phyloP scores from a whole-genome alignment of 2,797 vertebrate genomes.

The Otus scops region DNA sequence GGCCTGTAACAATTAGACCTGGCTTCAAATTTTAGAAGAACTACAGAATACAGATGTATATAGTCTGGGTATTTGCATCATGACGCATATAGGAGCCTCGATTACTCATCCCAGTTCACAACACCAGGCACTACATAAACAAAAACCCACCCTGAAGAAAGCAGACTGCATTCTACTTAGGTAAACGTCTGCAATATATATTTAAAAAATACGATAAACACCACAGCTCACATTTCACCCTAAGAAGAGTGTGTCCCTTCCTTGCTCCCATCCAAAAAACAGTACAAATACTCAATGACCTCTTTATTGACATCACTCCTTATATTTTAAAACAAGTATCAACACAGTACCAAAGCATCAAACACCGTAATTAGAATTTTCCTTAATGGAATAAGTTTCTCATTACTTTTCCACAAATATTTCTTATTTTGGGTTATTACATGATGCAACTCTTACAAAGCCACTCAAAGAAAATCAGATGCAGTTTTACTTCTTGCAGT shows the following conservation, averaged over 20 bases:
- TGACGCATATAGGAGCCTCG: neutral
- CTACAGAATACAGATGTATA: neutral
- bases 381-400: neutral
- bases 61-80: slow-evolving; percentile 30
- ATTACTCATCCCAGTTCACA: neutral
- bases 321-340: neutral
- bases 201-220: neutral
- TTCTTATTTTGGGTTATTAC: neutral
- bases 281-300: neutral
- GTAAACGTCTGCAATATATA: neutral
- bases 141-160: slow-evolving; percentile 12
- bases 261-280: neutral
- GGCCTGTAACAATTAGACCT: neutral
- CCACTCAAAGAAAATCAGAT: neutral
- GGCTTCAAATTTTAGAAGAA: slow-evolving; percentile 12
- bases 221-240: neutral
- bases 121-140: neutral
- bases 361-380: neutral
- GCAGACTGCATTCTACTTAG: neutral
- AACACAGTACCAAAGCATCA: neutral
- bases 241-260: neutral
- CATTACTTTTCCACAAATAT: neutral
- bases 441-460: neutral
- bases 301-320: neutral
- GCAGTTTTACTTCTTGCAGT: neutral